Evolutionary conservation across 1,140 invertebrate genomes (phyloP).

Genomic region (Maniola jurtina): DNA sequence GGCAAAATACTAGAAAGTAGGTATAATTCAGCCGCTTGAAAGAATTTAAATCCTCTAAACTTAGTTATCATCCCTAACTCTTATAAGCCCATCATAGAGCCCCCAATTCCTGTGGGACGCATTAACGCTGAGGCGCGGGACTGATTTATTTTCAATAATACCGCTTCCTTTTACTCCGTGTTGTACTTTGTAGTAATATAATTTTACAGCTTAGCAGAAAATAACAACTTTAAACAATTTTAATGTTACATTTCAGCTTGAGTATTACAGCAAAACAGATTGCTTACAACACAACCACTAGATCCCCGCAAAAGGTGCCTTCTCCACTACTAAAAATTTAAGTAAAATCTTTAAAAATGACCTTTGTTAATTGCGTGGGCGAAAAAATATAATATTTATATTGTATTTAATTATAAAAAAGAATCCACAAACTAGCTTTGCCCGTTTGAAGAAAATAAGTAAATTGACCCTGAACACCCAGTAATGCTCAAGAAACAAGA

Average conservation of each 20-base stretch:
- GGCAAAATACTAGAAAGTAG: no score
- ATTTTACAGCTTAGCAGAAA: no score
- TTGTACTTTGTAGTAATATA: not conserved
- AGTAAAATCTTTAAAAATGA: no score
- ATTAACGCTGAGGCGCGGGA: not conserved
- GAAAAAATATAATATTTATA: no score
- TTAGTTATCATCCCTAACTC: not conserved
- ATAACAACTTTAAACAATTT: no score
- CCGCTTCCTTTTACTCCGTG: not conserved
- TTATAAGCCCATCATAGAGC: not conserved
- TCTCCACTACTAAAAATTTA: no score
- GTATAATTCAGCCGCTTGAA: not conserved
- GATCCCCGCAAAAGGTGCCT: no score
- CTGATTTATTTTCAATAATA: slow-evolving; percentile 10
- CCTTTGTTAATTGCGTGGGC: no score
- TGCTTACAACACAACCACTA: no score
- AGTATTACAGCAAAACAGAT: no score
- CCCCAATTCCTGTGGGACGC: not conserved
- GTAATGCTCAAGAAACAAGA: not conserved
- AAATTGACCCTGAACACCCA: not conserved
- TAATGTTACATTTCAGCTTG: no score
- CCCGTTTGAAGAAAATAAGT: not conserved
- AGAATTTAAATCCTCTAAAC: not conserved
- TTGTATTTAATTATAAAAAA: no score
- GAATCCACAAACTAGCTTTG: not conserved